phyloP scores from a whole-genome alignment of 92 coral and sea anemone genomes.

The Plumapathes pennacea region DNA sequence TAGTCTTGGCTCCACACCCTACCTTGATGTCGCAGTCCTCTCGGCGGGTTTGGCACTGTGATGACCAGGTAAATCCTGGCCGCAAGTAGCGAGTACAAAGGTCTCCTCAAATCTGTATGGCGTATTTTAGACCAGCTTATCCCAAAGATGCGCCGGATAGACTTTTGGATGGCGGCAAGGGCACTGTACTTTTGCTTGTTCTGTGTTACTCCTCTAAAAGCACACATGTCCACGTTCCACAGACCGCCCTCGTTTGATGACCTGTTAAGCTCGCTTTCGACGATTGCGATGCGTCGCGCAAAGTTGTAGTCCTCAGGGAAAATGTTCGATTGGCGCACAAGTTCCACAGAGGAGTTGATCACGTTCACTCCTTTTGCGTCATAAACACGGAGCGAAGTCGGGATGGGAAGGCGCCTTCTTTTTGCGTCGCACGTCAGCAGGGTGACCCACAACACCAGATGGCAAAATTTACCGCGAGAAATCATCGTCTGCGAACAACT shows the following conservation, averaged over 20 bases:
- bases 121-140: constrained; percentile 90
- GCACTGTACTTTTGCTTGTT: constrained; percentile 71
- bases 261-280: constrained; percentile 75
- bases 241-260: constrained; percentile 82
- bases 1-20: constrained; percentile 73
- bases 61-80: constrained; percentile 83
- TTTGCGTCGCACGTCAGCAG: constrained; percentile 43
- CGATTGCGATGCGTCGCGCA: constrained; percentile 90
- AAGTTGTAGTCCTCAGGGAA: constrained; percentile 80
- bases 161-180: constrained; percentile 73
- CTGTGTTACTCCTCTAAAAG: constrained; percentile 81
- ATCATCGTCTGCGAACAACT: too few relatives aligned
- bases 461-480: too few relatives aligned
- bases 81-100: constrained; percentile 90
- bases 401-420: constrained; percentile 68
- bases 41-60: constrained; percentile 60
- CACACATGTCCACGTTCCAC: constrained; percentile 87
- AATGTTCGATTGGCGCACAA: constrained; percentile 53
- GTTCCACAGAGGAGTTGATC: constrained; percentile 57
- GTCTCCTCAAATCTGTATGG: constrained; percentile 80
- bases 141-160: constrained; percentile 88
- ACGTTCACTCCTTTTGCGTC: constrained; percentile 74
- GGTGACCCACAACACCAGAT: too few relatives aligned
- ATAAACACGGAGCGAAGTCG: constrained; percentile 64
- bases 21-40: constrained; percentile 78